Conservation (phyloP, 2,113 vertebrate species). For the Burhinus oedicnemus region DNA sequence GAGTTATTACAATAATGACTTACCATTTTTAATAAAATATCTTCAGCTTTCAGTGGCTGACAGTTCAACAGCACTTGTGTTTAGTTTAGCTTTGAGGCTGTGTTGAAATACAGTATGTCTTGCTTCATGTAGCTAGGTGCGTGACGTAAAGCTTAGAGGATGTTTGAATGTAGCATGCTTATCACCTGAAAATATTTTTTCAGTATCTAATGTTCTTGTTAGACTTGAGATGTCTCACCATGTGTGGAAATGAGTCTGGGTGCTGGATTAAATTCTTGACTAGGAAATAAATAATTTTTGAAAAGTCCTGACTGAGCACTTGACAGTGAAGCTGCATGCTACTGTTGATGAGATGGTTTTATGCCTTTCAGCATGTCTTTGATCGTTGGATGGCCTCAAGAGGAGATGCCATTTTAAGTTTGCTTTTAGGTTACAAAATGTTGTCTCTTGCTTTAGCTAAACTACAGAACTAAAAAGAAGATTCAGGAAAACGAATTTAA, state of each 20-base stretch:
- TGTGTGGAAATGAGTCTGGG: neutral
- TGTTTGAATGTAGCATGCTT: neutral
- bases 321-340: neutral
- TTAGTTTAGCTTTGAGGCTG: neutral
- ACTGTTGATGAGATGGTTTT: neutral
- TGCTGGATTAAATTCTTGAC: neutral
- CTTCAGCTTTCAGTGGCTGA: neutral
- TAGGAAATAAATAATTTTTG: neutral
- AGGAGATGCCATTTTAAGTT: neutral
- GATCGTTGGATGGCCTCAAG: neutral
- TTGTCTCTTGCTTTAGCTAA: constrained; percentile 67
- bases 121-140: neutral
- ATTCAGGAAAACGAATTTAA: constrained; percentile 46
- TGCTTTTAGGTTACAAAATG: neutral
- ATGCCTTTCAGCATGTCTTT: neutral
- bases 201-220: neutral
- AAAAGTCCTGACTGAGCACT: neutral
- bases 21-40: neutral
- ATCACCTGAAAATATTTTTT: neutral
- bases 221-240: neutral
- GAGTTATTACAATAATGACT: constrained; percentile 5
- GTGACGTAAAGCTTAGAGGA: neutral
- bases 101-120: neutral
- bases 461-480: constrained; percentile 76
- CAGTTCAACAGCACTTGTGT: fast-evolving